phyloP scores from a whole-genome alignment of 2,797 vertebrate species.

The Sorex maritimensis region DNA sequence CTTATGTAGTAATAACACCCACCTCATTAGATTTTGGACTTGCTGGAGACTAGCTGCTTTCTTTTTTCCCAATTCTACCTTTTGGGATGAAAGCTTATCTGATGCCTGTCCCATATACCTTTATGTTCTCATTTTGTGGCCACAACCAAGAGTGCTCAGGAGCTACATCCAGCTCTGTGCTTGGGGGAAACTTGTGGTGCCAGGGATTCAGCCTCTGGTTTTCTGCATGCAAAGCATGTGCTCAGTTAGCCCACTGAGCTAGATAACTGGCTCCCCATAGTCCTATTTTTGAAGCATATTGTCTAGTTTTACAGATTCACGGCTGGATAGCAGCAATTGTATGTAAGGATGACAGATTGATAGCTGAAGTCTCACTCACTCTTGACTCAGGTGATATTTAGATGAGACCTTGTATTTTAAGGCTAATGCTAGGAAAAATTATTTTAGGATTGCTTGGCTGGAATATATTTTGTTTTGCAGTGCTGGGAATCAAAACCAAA shows the following conservation, averaged over 20 bases:
- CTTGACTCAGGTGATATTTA: conserved; percentile 19
- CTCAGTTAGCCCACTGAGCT: too few species aligned
- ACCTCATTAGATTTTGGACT: not conserved
- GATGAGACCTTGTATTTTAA: not conserved
- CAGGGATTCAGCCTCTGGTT: too few species aligned
- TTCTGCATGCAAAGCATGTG: too few species aligned
- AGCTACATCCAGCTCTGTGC: too few species aligned
- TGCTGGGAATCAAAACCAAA: too few species aligned
- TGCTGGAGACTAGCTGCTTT: not conserved
- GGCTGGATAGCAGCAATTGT: not conserved
- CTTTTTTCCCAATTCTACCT: not conserved
- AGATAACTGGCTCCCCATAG: too few species aligned
- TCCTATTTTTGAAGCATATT: not conserved
- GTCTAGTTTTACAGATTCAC: not conserved
- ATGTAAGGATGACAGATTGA: not conserved
- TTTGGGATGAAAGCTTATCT: not conserved
- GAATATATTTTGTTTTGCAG: too few species aligned
- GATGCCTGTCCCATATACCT: not conserved
- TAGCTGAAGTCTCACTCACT: not conserved
- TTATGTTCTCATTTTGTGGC: too few species aligned
- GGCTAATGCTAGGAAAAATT: not conserved
- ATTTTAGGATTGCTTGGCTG: too few species aligned
- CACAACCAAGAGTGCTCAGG: too few species aligned
- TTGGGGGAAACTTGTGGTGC: too few species aligned
- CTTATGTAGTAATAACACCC: not conserved